These are phyloP conservation scores for Laticauda colubrina DNA, from an alignment of 2,113 vertebrate genomes.

Conservation along the genomic window DNA sequence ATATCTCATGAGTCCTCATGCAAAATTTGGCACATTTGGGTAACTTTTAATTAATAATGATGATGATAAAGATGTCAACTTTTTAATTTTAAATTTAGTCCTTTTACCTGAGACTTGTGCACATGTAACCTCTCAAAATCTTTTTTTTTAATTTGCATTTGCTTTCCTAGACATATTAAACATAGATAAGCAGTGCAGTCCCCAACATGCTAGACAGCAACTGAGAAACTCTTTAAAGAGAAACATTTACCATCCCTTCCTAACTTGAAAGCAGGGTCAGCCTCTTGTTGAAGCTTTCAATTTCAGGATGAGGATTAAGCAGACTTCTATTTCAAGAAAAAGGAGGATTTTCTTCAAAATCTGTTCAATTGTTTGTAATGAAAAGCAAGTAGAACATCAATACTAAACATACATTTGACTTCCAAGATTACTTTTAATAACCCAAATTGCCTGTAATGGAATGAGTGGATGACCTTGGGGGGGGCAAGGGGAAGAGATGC, in stretches of 20 bases:
- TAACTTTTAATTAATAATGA: neutral
- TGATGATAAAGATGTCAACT: neutral
- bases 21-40: neutral
- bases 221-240: neutral
- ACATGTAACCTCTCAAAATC: neutral
- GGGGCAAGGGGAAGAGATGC: neutral
- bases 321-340: neutral
- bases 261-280: neutral
- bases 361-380: neutral
- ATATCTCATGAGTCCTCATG: neutral
- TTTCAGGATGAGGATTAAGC: accelerated
- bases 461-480: neutral
- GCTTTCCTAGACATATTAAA: neutral
- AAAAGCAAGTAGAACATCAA: neutral
- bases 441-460: neutral
- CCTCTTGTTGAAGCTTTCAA: neutral
- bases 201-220: neutral
- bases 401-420: neutral
- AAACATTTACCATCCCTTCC: neutral
- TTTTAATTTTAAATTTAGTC: neutral
- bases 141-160: neutral
- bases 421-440: neutral
- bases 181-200: neutral
- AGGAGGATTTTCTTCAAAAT: neutral
- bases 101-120: neutral